Conservation (phyloP, 2,113 vertebrate genomes). For the Brachyhypopomus occidentalis region DNA sequence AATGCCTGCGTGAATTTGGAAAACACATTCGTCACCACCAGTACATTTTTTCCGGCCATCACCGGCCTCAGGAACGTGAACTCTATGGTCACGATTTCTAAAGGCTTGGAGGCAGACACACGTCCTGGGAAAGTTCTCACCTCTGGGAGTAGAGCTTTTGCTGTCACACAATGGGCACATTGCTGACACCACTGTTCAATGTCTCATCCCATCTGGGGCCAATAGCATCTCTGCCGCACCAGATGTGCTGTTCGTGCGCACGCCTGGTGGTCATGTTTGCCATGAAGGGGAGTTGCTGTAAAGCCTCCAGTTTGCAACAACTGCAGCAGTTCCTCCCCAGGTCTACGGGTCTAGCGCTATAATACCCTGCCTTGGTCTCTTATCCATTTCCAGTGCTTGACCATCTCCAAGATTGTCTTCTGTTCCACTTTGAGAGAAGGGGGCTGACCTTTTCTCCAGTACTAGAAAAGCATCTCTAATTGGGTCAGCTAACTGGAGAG, state of each 20-base stretch:
- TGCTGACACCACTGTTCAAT: constrained; percentile 24
- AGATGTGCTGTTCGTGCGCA: not conserved
- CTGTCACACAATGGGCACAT: not conserved
- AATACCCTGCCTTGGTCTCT: not conserved
- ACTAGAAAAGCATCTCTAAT: not conserved
- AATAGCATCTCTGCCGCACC: not conserved
- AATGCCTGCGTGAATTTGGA: no score
- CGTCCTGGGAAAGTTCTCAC: not conserved
- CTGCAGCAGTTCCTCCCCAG: not conserved
- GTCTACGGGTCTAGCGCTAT: not conserved
- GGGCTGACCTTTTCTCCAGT: not conserved
- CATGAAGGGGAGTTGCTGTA: not conserved
- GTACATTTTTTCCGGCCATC: no score
- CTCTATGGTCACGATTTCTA: not conserved
- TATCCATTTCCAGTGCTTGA: not conserved
- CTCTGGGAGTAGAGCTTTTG: constrained; percentile 6
- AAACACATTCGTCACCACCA: no score
- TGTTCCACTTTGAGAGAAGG: not conserved
- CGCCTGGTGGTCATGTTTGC: constrained; percentile 10
- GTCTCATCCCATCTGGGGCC: constrained; percentile 1
- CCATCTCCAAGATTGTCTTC: not conserved
- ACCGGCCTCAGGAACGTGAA: no score
- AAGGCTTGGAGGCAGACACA: not conserved
- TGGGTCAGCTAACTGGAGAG: not conserved
- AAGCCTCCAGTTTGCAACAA: not conserved